Evolutionary conservation across 2,888 invertebrate species (phyloP).

Genomic region (Dynastes maya): DNA sequence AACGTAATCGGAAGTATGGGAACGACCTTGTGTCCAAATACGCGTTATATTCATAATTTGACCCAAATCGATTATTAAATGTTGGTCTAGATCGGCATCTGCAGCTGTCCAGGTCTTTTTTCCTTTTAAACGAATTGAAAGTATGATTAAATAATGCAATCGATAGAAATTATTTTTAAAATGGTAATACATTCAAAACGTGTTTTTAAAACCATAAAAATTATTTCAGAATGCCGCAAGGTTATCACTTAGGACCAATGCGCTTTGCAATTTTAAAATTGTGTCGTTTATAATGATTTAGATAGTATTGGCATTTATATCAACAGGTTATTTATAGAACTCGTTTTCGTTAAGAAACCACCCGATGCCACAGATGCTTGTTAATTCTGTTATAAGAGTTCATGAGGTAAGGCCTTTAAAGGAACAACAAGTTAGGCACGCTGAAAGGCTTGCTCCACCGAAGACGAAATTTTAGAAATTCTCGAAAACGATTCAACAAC

Average conservation of each 20-base stretch:
- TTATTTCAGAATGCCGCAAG: not conserved
- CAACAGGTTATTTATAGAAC: too few relatives aligned
- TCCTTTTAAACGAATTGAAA: slow-evolving; percentile 72
- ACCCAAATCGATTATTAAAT: slow-evolving; percentile 91
- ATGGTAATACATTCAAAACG: slow-evolving; percentile 14
- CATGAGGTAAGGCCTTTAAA: too few relatives aligned
- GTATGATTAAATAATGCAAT: slow-evolving; percentile 20
- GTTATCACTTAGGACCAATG: not conserved
- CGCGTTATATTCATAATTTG: slow-evolving; percentile 90
- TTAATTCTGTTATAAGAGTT: too few relatives aligned
- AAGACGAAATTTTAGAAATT: too few relatives aligned
- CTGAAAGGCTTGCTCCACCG: too few relatives aligned
- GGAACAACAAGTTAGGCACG: too few relatives aligned
- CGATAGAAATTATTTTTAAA: not conserved
- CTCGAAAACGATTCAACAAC: too few relatives aligned
- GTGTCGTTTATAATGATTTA: not conserved
- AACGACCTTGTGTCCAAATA: slow-evolving; percentile 92
- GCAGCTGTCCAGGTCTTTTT: slow-evolving; percentile 94
- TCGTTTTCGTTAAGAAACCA: too few relatives aligned
- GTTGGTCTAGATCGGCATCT: slow-evolving; percentile 93
- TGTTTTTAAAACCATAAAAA: too few relatives aligned
- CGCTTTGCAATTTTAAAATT: not conserved
- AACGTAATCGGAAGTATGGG: slow-evolving; percentile 92
- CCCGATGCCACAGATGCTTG: too few relatives aligned
- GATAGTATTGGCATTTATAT: not conserved